Evolutionary conservation across 2,797 vertebrate genomes (phyloP), one percentile per base, ranked within the genome.

Genomic region (Aphelocoma californica): DNA sequence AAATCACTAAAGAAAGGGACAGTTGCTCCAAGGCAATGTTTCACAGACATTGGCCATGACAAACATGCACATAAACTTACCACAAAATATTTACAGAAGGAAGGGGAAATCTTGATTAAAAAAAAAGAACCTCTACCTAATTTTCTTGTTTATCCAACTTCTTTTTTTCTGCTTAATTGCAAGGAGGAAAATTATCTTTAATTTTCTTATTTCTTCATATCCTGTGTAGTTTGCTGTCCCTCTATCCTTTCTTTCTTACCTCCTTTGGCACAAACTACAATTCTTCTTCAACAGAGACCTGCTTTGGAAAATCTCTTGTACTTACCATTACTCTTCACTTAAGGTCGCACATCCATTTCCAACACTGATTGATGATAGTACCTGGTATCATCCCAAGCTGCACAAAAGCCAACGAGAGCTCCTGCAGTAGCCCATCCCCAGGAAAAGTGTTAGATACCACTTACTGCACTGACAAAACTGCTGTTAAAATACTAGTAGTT

Each of bases 1-100:
- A 91, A 86, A 94, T 92, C 81, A 51, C 48, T 77, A 28, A 82
- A 73, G 53, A 88, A 93, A 67, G 42, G 14, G 36, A 60, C n/a
- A 67, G 73, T n/a, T 66, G 90, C 34, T 44, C 21, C 50, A 42
- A 18, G 47, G n/a, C 18, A 56, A 70, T 31, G 18, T 82, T 88
- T 85, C 56, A 78, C 25, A 81, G 48, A 36, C 54, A 36, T 5
- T 38, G 36, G 10, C 12, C 3, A 2, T 66, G 58, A 92, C 47
- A 75, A 85, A 53, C 36, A 31, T 3, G 6, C 38, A 65, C 15
- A 51, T 48, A 88, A 86, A 47, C 8, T 85, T 73, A 51, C 29
- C 36, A 81, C 12, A 40, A 42, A 83, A 26, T 36, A 72, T 10
- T 57, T 81, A 61, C 21, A 56, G 42, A 72, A 78, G 28, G 32